Conservation (phyloP, 2,113 vertebrate species). For the Epinephelus fuscoguttatus region DNA sequence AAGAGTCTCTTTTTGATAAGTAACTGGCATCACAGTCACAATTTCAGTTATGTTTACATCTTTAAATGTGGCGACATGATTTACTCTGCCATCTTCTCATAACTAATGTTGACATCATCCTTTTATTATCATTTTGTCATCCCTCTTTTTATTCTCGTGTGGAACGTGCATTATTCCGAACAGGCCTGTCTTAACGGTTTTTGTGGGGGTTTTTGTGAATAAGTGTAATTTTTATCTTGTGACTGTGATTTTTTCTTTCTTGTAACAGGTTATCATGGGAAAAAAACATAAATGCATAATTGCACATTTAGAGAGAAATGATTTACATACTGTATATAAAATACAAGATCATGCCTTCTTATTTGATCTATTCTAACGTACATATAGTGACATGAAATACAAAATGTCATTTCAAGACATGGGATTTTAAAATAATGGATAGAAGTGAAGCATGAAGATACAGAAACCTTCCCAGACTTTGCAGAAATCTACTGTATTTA, state of each 20-base stretch:
- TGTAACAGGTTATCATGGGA: constrained; percentile 13
- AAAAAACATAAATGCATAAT: constrained; percentile 55
- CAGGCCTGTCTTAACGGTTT: constrained; percentile 16
- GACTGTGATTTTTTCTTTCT: constrained; percentile 46
- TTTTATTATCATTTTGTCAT: constrained; percentile 13
- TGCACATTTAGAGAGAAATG: constrained; percentile 63
- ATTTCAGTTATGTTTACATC: constrained; percentile 35
- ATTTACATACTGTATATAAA: constrained; percentile 54
- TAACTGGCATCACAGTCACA: not conserved
- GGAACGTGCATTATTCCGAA: constrained; percentile 39
- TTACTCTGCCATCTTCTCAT: constrained; percentile 8
- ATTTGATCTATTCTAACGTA: constrained; percentile 2
- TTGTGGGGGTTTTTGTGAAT: constrained; percentile 49
- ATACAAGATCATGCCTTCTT: constrained; percentile 26
- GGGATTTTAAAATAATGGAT: constrained; percentile 7
- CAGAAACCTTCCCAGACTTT: not conserved
- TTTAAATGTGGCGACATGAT: constrained; percentile 8
- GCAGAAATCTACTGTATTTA: not conserved
- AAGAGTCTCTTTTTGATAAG: not conserved
- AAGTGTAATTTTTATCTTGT: constrained; percentile 48
- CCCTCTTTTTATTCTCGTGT: constrained; percentile 20
- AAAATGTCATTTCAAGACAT: constrained; percentile 20
- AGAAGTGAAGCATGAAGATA: not conserved
- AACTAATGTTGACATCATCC: not conserved
- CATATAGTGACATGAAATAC: constrained; percentile 14